Base-by-base conservation (phyloP, 92 coral and sea anemone genomes). In the Parazoanthus atlanticus region DNA sequence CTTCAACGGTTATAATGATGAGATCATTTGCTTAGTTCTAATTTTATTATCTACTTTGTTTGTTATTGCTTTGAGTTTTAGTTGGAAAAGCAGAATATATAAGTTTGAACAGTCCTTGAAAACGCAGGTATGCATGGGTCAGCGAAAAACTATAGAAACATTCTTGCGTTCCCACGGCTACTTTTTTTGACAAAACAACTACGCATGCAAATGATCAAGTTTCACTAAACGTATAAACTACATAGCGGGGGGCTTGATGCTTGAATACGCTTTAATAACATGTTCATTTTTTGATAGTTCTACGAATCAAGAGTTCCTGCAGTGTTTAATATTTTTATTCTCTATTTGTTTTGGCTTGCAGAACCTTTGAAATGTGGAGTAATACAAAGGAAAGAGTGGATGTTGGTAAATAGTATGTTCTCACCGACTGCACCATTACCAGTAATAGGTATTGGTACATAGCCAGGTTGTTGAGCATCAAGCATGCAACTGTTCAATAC, bases 91-190 rank as follows among this genome's bases (percentile, higher is more conserved):
- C 8, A 11, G 17, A 49, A 49, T 11, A 49, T 1, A 13, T 13
- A 13, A 8, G 56, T 49, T 49, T 10, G 56, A 49, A 49, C 56
- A 49, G 0, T 11, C 17, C 17, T 49, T 49, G 1, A 49, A 49
- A 49, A 52, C 19, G 17, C 21, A 52, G 58, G 58, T 8, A 46
- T 46, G 58, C 1, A 46, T 46, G 6, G 11, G 49, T 46, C 49
- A 46, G 49, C 49, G 49, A 46, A 46, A 46, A 46, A 46, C 49
- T 46, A 46, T 52, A 2, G 19, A 52, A 52, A 15, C 58, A 13
- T 52, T 52, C 58, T 52, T 19, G 76, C 76, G 38, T 71, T 71
- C 76, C 76, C 76, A 71, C 76, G 76, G 38, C 28, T 33, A 6
- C 76, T 71, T 31, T n/a, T n/a, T 1, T 67, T 67, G 74, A 67